Conservation (phyloP, 2,113 vertebrate genomes). For the Aldabrachelys gigantea region DNA sequence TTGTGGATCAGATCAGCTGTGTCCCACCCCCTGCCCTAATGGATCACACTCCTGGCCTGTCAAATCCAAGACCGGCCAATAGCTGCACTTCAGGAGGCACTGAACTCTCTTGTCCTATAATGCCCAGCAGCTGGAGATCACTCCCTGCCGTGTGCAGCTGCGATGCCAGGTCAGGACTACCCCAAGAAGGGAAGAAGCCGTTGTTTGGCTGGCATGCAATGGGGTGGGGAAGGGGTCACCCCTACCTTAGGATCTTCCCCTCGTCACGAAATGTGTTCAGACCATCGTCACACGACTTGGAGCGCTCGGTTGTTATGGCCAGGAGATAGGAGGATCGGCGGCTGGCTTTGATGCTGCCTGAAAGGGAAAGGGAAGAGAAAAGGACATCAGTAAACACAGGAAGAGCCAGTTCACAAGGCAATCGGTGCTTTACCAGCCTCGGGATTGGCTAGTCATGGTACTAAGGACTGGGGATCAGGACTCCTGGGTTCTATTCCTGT, state of each 20-base stretch:
- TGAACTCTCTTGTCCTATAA: not conserved
- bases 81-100: not conserved
- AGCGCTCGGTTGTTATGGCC: slow-evolving; percentile 95
- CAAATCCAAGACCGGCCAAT: not conserved
- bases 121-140: not conserved
- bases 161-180: not conserved
- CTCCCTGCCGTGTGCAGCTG: not conserved
- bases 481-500: not conserved
- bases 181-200: not conserved
- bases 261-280: slow-evolving; percentile 94
- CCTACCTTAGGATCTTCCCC: slow-evolving; percentile 82
- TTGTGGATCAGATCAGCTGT: not conserved
- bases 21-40: not conserved
- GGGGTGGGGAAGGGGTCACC: not conserved
- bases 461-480: not conserved
- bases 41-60: not conserved
- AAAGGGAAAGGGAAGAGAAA: slow-evolving; percentile 26
- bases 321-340: slow-evolving; percentile 98
- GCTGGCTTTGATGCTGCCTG: slow-evolving; percentile 93
- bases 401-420: not conserved
- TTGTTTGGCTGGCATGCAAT: not conserved
- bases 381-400: not conserved
- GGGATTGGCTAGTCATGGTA: not conserved
- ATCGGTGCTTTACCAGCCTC: not conserved
- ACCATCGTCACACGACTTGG: slow-evolving; percentile 97